Base-by-base conservation (phyloP, 2,113 vertebrate species). In the Cynoglossus semilaevis region DNA sequence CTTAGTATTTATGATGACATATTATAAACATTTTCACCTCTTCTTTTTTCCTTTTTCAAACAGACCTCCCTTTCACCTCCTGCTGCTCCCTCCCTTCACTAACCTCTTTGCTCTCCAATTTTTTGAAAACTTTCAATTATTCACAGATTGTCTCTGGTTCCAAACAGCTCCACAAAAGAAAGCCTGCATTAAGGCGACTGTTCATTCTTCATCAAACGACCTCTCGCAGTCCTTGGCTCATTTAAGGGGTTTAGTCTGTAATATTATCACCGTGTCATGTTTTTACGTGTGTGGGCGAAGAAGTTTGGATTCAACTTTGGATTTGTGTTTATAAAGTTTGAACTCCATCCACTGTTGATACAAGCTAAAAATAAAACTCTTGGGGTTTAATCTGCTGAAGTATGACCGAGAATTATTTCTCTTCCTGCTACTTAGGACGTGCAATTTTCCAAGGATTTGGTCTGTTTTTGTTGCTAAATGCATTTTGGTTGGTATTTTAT, bases 1-100 rank as follows among this genome's bases (percentile, higher is more conserved):
- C 63, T 77, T 59, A 45, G 50, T 40, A 62, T 77, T 60, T 49
- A 62, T 73, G 67, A 22, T 80, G 75, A 86, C 77, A 65, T 70
- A 82, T 70, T 72, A 55, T 85, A 83, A 82, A 85, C 75, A 77
- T 67, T 58, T 70, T 84, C 76, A 69, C 65, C 71, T 67, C 63
- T 71, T 76, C 63, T 74, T 70, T 53, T 67, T 70, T 53, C 55
- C 61, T 74, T 77, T 77, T 81, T 74, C 59, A 76, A 76, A 81
- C 83, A 84, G 74, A 80, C 75, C 76, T 74, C 67, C 78, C 43
- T 72, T 78, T 85, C 69, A 75, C 76, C 76, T 65, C 53, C 54
- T 51, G 56, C 37, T 45, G 74, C 91, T 82, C 91, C 87, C 81
- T 87, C 86, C 85, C 90, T 82, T 80, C 83, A 91, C 93, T 92